Conservation (phyloP, 2,888 invertebrate species). For the Aethes cnicana region DNA sequence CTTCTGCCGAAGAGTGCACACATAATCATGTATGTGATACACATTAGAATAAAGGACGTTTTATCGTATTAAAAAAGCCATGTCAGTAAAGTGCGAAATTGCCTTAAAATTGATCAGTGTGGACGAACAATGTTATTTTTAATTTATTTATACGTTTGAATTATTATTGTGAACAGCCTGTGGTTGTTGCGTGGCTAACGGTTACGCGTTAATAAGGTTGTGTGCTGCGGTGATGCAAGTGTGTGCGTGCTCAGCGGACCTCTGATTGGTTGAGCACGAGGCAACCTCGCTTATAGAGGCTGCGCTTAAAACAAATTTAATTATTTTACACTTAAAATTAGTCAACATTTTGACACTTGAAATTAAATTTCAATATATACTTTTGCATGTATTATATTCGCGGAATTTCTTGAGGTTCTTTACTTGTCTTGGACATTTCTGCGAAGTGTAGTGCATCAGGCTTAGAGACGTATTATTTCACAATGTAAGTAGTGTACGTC, state of each 20-base stretch:
- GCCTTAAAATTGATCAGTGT: slow-evolving; percentile 10
- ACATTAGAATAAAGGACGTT: slow-evolving; percentile 28
- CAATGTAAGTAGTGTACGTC: not conserved
- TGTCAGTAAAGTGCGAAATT: slow-evolving; percentile 17
- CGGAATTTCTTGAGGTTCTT: slow-evolving; percentile 35
- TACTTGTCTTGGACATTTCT: slow-evolving; percentile 37
- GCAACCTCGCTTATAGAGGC: slow-evolving; percentile 10
- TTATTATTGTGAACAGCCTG: slow-evolving; percentile 19
- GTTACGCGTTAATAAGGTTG: slow-evolving; percentile 18
- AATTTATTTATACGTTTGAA: slow-evolving; percentile 1
- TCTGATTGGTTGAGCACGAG: slow-evolving; percentile 16
- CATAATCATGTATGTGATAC: slow-evolving; percentile 42
- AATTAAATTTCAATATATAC: slow-evolving; percentile 30
- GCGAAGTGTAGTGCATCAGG: not conserved
- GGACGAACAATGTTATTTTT: slow-evolving; percentile 3
- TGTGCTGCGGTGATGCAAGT: slow-evolving; percentile 23
- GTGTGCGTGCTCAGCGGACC: slow-evolving; percentile 24
- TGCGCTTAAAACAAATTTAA: slow-evolving; percentile 8
- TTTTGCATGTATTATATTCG: slow-evolving; percentile 49
- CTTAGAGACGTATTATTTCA: not conserved
- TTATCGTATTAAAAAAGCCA: slow-evolving; percentile 15
- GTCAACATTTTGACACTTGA: slow-evolving; percentile 3
- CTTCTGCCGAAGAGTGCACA: slow-evolving; percentile 49
- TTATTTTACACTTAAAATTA: not conserved
- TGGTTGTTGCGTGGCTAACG: slow-evolving; percentile 3